A percentile compares a stretch with the other conserved stretches of the same genome.
Conservation (phyloP, 2,888 invertebrate genomes). For the Holacanthella duospinosa region DNA sequence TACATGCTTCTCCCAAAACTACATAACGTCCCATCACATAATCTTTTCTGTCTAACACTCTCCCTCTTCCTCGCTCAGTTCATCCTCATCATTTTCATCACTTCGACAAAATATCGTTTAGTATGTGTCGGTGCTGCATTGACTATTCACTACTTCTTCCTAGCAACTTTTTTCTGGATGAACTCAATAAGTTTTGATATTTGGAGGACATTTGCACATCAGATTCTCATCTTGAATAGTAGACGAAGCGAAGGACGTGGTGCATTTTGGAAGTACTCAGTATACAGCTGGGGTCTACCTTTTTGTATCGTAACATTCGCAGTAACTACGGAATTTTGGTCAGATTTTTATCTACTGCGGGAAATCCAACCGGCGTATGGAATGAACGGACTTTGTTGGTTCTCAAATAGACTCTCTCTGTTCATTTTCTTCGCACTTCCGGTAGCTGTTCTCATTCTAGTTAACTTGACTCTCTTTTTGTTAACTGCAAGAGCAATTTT, state of each 20-base stretch:
- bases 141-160: constrained; percentile 42
- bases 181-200: constrained; percentile 45
- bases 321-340: constrained; percentile 22
- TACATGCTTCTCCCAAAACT: constrained; percentile 39
- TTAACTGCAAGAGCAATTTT: constrained; percentile 38
- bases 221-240: constrained; percentile 2
- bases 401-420: constrained; percentile 40
- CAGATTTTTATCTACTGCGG: constrained; percentile 15
- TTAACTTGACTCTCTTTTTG: constrained; percentile 41
- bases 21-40: constrained; percentile 43
- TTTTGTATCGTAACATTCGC: constrained; percentile 39
- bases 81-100: constrained; percentile 38
- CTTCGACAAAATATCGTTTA: constrained; percentile 14
- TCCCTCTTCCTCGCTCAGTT: constrained; percentile 42
- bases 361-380: constrained; percentile 32
- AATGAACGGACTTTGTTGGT: constrained; percentile 41
- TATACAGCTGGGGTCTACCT: constrained; percentile 43
- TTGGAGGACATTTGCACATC: constrained; percentile 42
- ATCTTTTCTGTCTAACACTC: constrained; percentile 41
- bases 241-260: constrained; percentile 1
- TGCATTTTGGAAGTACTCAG: constrained; percentile 38
- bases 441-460: constrained; percentile 40
- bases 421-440: constrained; percentile 43
- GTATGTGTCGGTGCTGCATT: constrained; percentile 38
- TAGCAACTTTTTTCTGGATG: constrained; percentile 45